Base-by-base conservation (phyloP, 2,888 invertebrate genomes). In the Trisateles emortualis region DNA sequence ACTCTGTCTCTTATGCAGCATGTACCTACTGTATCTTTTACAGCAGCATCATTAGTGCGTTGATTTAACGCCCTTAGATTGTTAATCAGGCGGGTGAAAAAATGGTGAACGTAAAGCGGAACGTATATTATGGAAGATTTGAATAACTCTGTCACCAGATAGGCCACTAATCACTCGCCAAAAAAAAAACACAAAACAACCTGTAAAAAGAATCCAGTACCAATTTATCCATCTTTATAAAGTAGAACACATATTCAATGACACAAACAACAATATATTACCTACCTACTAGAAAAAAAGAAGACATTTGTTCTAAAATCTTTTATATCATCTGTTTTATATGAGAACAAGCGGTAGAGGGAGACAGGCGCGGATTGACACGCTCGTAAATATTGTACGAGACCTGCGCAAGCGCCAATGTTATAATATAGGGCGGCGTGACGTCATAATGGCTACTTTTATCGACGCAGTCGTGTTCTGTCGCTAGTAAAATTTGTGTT, bases 361-460 rank as follows among this genome's bases (percentile, higher is more conserved):
- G 32, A 32, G 32, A 32, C 32, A 32, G 32, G 32, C 41, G 39
- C 3, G 19, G 39, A 29, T 6, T 30, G 32, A 44, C 40, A 26
- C n/a, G 64, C 43, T 54, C 60, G 50, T 68, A 63, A 68, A 70
- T 26, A 26, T 70, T 58, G 35, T 44, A 22, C 13, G 38, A 14
- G 57, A 58, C 64, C 43, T 71, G 68, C 68, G 68, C 43, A 40
- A 17, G 68, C 71, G 64, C 59, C 59, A 47, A 54, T 70, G 64
- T 55, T 60, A 62, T 51, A 46, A 68, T 64, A 56, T 68, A 64
- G 68, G 64, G 58, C 71, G 40, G 58, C 35, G 10, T 64, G 64
- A 64, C 71, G 71, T 68, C 64, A 60, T 40, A 40, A 54, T 44
- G 35, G 48, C 48, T 49, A 54, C 44, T 54, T 49, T 54, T 54